Evolutionary conservation across 2,113 vertebrate genomes (phyloP), one percentile per base, ranked within the genome.

Genomic region (Anas platyrhynchos): DNA sequence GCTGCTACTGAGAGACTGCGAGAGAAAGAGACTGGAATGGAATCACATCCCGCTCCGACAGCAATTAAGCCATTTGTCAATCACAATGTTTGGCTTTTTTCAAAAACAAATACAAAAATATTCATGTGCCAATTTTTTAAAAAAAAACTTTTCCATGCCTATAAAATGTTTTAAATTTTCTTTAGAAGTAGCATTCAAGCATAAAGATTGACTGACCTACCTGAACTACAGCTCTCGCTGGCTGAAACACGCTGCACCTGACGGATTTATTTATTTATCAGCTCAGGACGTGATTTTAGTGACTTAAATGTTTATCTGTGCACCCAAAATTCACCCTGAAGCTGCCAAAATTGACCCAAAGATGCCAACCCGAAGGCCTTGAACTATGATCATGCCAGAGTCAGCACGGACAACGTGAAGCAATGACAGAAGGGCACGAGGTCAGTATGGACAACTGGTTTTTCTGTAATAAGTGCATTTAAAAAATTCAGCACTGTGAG

Each of bases 261-360:
- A 32, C 66, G n/a, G 75, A 88, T 83, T 89, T 54, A 29, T 17
- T 72, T 75, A 41, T 65, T 82, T 82, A n/a, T 16, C 71, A 44
- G 31, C 81, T 84, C 54, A 3, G 69, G 58, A 82, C 22, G 8
- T 67, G 29, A 36, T 59, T 81, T 93, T 61, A 95, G 79, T 77
- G 71, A 9, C 59, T 69, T 48, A 29, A 43, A 38, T 66, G 80
- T 92, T 90, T 93, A 93, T 65, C 55, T 82, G 43, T 54, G 34
- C 69, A 29, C 12, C 73, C 93, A 91, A 91, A 86, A 91, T 54
- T 69, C 88, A 73, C n/a, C 86, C 63, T 6, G 52, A 68, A 95
- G 83, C 41, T 84, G 86, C 83, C 96, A 96, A 90, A 97, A 91
- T 43, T 83, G 88, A 75, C 91, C 55, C 69, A 67, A 74, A 81